Conservation (phyloP, 2,797 vertebrate genomes). For the Notolepis coatsorum region DNA sequence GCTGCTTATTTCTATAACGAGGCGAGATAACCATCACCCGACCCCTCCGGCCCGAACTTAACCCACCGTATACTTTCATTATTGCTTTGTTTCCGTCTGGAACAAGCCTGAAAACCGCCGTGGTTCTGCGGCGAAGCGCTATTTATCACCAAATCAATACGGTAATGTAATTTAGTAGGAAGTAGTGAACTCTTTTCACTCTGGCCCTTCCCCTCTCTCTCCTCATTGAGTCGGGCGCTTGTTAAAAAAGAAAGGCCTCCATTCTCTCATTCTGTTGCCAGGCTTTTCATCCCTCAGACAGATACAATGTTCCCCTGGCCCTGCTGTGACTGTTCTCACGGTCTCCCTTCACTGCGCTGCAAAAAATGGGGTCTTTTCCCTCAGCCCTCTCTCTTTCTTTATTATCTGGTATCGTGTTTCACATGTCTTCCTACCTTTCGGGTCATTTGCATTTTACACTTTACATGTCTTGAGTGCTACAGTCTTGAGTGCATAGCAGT, state of each 20-base stretch:
- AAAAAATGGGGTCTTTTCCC: conserved; percentile 51
- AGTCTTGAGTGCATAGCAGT: too few species aligned
- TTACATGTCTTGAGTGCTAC: too few species aligned
- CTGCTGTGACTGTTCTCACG: conserved; percentile 75
- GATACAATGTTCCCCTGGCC: conserved; percentile 75
- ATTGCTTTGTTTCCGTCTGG: conserved; percentile 50
- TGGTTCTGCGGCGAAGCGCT: conserved; percentile 41
- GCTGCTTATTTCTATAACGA: conserved; percentile 22
- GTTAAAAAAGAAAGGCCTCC: conserved; percentile 56
- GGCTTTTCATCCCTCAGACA: conserved; percentile 76
- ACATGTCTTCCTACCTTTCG: too few species aligned
- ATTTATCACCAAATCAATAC: conserved; percentile 76
- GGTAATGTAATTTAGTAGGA: conserved; percentile 77
- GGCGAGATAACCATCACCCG: too few species aligned
- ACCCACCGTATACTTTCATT: conserved; percentile 57
- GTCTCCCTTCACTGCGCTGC: conserved; percentile 55
- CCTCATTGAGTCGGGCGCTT: conserved; percentile 44
- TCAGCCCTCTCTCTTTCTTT: conserved; percentile 54
- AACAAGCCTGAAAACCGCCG: conserved; percentile 62
- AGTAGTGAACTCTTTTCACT: conserved; percentile 67
- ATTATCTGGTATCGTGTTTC: too few species aligned
- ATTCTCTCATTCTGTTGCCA: conserved; percentile 60
- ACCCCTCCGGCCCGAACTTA: conserved; percentile 47
- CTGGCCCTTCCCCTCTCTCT: conserved; percentile 26
- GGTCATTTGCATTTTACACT: too few species aligned